Conservation (phyloP, 2,113 vertebrate genomes). For the Osmerus eperlanus region DNA sequence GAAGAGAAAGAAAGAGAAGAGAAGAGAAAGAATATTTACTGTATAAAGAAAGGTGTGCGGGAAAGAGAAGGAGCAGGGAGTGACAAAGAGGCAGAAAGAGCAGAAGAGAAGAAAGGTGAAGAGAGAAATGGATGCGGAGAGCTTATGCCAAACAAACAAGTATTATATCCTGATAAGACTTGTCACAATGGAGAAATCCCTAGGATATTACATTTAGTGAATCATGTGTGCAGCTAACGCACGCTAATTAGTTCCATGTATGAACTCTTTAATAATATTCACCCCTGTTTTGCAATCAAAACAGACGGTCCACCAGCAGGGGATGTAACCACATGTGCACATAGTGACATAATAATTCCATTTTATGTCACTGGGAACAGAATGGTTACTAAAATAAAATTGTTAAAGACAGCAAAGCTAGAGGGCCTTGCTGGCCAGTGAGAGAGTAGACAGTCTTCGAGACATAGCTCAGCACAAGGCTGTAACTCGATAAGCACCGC, state of each 20-base stretch:
- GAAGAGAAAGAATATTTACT: not conserved
- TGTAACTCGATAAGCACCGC: slow-evolving; percentile 40
- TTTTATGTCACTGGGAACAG: too few relatives aligned
- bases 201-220: slow-evolving; percentile 52
- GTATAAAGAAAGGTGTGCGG: too few relatives aligned
- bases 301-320: slow-evolving; percentile 55
- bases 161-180: slow-evolving; percentile 68
- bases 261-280: slow-evolving; percentile 36
- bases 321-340: slow-evolving; percentile 53
- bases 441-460: slow-evolving; percentile 19
- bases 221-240: slow-evolving; percentile 58
- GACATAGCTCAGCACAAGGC: slow-evolving; percentile 14
- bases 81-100: slow-evolving; percentile 11
- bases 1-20: not conserved
- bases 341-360: slow-evolving; percentile 51
- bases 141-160: slow-evolving; percentile 64
- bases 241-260: slow-evolving; percentile 52
- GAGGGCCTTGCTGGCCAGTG: not conserved
- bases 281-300: slow-evolving; percentile 64
- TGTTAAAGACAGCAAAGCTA: too few relatives aligned
- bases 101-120: not conserved
- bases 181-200: slow-evolving; percentile 65
- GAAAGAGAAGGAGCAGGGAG: slow-evolving; percentile 1
- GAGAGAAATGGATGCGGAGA: not conserved
- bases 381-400: too few relatives aligned